Evolutionary conservation across 2,888 invertebrate species (phyloP), one percentile per base, ranked within the genome.

Genomic region (Gymnoscelis rufifasciata): DNA sequence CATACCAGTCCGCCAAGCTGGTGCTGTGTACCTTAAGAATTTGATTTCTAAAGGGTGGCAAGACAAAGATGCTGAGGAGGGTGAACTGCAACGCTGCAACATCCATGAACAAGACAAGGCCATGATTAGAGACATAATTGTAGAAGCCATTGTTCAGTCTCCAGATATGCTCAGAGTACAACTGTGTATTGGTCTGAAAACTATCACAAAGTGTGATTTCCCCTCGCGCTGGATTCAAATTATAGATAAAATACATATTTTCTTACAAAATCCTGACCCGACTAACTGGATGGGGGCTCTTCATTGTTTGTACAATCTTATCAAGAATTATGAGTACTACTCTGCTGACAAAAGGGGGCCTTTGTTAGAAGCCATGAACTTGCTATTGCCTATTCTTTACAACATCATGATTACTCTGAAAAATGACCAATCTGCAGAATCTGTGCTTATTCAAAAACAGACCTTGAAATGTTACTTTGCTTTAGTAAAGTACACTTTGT

Each of bases 21-120:
- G 97, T 64, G 98, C 95, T 28, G 96, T 99, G 60, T 99, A 98
- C 86, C 89, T 99, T 57, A 99, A 99, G 88, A 99, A 99, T 88
- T 90, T 97, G 72, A 90, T 99, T 33, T 93, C 92, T 19, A 92
- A 92, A 65, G 94, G 92, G 79, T 99, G 99, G 99, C 93, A 93
- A 54, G 95, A 96, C 60, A 92, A 93, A 59, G 95, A 96, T 65
- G 86, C 89, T 0, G 93, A 94, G 57, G 90, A 91, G 36, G 93
- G 93, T 7, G 93, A 13, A 14, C n/a, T 93, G 2, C 86, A 92
- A 47, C 93, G 93, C 12, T 98, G 97, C 83, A 93, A 92, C 58
- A 93, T 99, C 64, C 98, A 98, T 66, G 99, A 99, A 80, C 97
- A 98, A 75, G 99, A 99, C 83, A 92, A 97, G 62, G 94, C 94